A percentile compares a stretch with the other conserved stretches of the same genome.
These are phyloP conservation scores for Xylocopa sonorina DNA, from an alignment of 1,140 invertebrate genomes.

Conservation along the genomic window DNA sequence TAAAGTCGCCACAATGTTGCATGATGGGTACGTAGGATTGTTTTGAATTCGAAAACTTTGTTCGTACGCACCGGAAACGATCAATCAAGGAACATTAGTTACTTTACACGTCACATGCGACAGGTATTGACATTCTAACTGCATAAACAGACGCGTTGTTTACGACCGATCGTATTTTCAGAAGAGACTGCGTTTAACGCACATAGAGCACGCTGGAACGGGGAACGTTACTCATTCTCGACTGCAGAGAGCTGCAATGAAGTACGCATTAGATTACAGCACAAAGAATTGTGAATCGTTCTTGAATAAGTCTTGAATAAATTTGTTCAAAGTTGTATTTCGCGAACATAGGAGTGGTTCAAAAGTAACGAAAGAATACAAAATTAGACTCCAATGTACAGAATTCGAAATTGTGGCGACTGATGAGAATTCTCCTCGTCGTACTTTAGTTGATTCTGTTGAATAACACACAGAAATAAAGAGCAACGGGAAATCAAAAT, in stretches of 20 bases:
- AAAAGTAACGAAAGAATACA: not conserved
- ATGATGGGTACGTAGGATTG: not conserved
- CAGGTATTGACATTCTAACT: conserved; percentile 29
- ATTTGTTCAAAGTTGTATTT: not conserved
- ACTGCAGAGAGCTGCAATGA: not conserved
- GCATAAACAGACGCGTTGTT: conserved; percentile 32
- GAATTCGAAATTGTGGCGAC: not conserved
- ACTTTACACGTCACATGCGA: conserved; percentile 23
- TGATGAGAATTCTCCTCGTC: not conserved
- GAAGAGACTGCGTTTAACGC: not conserved
- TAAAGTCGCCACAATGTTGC: not conserved
- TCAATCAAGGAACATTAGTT: conserved; percentile 32
- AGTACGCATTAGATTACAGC: conserved; percentile 3
- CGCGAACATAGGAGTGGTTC: not conserved
- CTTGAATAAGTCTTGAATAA: conserved; percentile 11
- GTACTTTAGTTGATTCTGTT: not conserved
- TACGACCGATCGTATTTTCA: conserved; percentile 37
- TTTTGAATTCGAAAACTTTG: not conserved
- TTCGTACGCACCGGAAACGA: conserved; percentile 15
- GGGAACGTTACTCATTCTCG: conserved; percentile 18
- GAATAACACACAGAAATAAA: not conserved
- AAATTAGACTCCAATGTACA: not conserved
- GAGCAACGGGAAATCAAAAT: not conserved
- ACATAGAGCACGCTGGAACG: conserved; percentile 31
- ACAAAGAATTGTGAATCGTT: conserved; percentile 11